Evolutionary conservation across 2,888 invertebrate species (phyloP), one percentile per base, ranked within the genome.

Genomic region (Nysson spinosus): DNA sequence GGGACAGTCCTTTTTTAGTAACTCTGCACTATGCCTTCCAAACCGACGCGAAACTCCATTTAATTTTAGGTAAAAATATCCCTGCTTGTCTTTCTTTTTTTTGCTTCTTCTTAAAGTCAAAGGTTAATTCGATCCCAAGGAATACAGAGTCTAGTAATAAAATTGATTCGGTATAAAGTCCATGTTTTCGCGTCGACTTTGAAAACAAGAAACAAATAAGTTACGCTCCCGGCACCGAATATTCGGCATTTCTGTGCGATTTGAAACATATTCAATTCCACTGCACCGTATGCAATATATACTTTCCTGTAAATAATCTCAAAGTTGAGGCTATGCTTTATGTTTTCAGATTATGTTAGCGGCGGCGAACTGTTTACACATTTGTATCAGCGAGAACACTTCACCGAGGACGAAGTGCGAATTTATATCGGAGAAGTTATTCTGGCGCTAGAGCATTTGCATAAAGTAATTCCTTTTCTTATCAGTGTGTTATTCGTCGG

Each of bases 1-100:
- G 97, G 72, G 94, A 96, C 86, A 95, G 96, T 83, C 98, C 98
- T 49, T 99, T 98, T 89, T 92, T 99, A 74, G 98, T 98, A 79
- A 97, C 97, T 30, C 91, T 99, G 74, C 97, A 97, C 89, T 99
- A 99, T 88, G 99, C 99, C 85, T 99, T 99, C 91, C 98, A 99
- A 89, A 97, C 98, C 5, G 96, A 98, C 83, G 94, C 97, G 50
- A 98, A 98, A 89, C 91, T 99, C 74, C 97, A 98, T 89, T 93
- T 99, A 77, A 97, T 99, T 79, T 91, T 99, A 85, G 98, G 98
- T 98, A 89, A 92, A 93, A 89, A 9, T 4, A 34, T 14, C 4
- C 6, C 4, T 4, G n/a, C 4, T n/a, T 4, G 1, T n/a, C 1
- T 4, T n/a, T 30, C 11, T 4, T 19, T 5, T 20, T 3, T 9